Percentiles rank a stretch among this genome's conserved stretches.
Conservation (phyloP, 2,113 vertebrate species). For the Cacatua alba region DNA sequence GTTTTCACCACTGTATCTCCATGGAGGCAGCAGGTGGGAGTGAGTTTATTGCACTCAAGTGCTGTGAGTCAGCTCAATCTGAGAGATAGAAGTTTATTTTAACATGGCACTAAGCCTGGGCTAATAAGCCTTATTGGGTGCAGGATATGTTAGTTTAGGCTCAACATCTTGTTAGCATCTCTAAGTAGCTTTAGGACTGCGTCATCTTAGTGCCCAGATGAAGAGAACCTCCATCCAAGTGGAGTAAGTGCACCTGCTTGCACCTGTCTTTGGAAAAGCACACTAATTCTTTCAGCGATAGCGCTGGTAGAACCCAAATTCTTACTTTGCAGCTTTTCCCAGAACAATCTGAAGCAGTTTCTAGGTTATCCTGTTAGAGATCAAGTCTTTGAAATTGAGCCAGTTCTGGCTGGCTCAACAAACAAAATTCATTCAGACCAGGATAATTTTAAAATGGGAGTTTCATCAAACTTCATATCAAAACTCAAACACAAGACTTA, state of each 20-base stretch:
- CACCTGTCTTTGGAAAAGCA: neutral
- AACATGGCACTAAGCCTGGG: neutral
- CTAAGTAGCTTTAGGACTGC: neutral
- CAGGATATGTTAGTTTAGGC: neutral
- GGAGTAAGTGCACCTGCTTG: neutral
- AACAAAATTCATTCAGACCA: neutral
- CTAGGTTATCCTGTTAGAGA: neutral
- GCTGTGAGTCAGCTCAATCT: neutral
- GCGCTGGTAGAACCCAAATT: neutral
- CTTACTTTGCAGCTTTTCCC: neutral
- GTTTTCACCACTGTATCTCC: neutral
- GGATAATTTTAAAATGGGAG: neutral
- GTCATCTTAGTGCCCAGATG: neutral
- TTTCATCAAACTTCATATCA: neutral
- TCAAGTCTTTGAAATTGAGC: neutral
- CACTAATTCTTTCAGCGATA: neutral
- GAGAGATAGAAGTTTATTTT: neutral
- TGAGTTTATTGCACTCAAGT: neutral
- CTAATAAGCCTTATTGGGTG: neutral
- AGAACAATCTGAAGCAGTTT: neutral
- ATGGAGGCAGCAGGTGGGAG: neutral
- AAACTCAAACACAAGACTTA: neutral
- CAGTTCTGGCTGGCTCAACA: neutral
- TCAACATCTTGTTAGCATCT: neutral
- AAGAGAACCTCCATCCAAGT: neutral